These are phyloP conservation scores for Ceyx erithaca DNA, from an alignment of 2,797 vertebrate species.

Conservation along the genomic window DNA sequence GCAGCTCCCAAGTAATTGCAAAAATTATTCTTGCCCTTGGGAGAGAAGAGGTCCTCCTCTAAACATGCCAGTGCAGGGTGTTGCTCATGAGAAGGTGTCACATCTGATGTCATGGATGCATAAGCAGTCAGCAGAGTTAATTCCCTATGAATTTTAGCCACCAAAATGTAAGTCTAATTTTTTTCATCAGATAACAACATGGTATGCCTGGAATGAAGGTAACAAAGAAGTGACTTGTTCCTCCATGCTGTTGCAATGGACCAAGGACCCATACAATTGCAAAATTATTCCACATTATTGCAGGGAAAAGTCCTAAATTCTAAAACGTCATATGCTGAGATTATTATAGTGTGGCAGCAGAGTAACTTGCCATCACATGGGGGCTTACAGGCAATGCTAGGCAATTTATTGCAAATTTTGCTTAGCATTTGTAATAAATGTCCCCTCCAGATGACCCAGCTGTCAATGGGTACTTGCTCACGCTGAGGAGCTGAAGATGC, in stretches of 20 bases:
- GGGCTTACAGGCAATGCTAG: no score
- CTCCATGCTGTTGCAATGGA: neutral
- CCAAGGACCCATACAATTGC: neutral
- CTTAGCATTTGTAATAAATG: neutral
- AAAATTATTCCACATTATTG: neutral
- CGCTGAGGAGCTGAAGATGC: neutral
- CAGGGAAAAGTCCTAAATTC: neutral
- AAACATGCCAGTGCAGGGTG: neutral
- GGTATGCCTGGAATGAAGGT: neutral
- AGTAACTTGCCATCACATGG: neutral
- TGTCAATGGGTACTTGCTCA: rapidly evolving
- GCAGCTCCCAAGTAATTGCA: neutral
- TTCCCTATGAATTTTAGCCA: neutral
- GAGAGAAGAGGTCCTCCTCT: neutral
- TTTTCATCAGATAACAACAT: neutral
- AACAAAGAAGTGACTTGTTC: neutral
- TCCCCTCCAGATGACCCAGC: neutral
- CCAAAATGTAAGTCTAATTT: neutral
- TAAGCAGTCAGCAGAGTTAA: neutral
- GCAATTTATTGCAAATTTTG: neutral
- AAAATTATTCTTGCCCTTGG: neutral
- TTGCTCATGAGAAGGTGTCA: neutral
- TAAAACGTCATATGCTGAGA: neutral
- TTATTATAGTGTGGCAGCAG: neutral
- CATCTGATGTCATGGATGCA: neutral